A percentile compares a stretch with the other conserved stretches of the same genome.
These are phyloP conservation scores for Nudaria mundana DNA, from an alignment of 2,888 invertebrate species.

Conservation along the genomic window DNA sequence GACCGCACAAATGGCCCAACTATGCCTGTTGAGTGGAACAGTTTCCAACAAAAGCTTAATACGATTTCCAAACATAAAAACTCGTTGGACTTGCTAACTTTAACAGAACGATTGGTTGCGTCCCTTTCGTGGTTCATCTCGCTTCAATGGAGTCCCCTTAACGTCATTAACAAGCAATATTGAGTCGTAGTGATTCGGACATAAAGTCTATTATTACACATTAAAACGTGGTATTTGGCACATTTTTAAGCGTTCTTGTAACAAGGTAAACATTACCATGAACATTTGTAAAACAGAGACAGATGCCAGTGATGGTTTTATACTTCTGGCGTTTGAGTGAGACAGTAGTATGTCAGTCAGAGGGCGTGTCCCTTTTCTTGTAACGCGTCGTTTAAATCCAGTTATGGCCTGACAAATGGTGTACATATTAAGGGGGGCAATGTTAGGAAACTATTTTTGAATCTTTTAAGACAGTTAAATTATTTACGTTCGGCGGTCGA, in stretches of 20 bases:
- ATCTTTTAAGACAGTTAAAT: slow-evolving; percentile 82
- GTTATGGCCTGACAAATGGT: slow-evolving; percentile 81
- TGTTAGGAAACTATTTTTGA: slow-evolving; percentile 82
- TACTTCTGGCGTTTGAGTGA: slow-evolving; percentile 34
- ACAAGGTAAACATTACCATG: slow-evolving; percentile 61
- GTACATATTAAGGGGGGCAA: slow-evolving; percentile 80
- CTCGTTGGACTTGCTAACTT: slow-evolving; percentile 79
- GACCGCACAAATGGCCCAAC: slow-evolving; percentile 78
- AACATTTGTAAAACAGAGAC: slow-evolving; percentile 57
- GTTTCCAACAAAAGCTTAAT: slow-evolving; percentile 81
- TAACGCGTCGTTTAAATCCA: slow-evolving; percentile 77
- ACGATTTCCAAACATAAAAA: slow-evolving; percentile 81
- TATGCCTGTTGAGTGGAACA: slow-evolving; percentile 79
- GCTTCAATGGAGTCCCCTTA: slow-evolving; percentile 66
- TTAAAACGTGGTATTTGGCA: slow-evolving; percentile 38
- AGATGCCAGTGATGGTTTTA: slow-evolving; percentile 12
- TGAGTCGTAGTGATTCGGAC: slow-evolving; percentile 2
- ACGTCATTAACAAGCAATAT: slow-evolving; percentile 28
- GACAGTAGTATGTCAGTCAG: slow-evolving; percentile 43
- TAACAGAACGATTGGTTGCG: slow-evolving; percentile 69
- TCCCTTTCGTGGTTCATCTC: slow-evolving; percentile 65
- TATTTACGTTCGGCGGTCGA: slow-evolving; percentile 76
- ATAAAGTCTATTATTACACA: slow-evolving; percentile 33
- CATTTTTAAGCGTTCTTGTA: slow-evolving; percentile 55
- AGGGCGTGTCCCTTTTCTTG: slow-evolving; percentile 66